A percentile compares a stretch with the other conserved stretches of the same genome.
phyloP scores from a whole-genome alignment of 2,888 invertebrate genomes.

The Glyphotaelius pellucidus region DNA sequence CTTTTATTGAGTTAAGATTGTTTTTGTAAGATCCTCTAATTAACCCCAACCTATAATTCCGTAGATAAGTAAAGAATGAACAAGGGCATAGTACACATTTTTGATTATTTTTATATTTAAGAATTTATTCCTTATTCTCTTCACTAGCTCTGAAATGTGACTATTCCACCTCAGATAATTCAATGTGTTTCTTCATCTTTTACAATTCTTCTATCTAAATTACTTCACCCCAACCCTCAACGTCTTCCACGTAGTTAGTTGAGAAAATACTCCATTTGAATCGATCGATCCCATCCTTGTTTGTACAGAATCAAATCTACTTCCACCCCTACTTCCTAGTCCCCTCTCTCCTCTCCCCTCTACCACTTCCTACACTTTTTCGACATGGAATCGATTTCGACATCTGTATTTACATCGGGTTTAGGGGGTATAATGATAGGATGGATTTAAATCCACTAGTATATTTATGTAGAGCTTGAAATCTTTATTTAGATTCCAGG shows the following conservation, averaged over 20 bases:
- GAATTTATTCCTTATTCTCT: no score
- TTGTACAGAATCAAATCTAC: constrained; percentile 52
- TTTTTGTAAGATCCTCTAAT: no score
- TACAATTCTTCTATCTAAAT: neutral
- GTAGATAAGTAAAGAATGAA: no score
- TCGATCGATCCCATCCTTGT: constrained; percentile 54
- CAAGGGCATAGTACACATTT: no score
- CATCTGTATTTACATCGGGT: constrained; percentile 24
- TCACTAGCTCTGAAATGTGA: no score
- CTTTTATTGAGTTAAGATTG: no score
- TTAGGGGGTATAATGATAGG: constrained; percentile 21
- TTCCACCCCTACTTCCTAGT: neutral
- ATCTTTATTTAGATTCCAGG: neutral
- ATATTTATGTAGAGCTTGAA: neutral
- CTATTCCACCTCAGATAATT: no score
- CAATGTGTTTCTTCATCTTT: neutral
- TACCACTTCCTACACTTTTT: constrained; percentile 11
- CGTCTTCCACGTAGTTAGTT: constrained; percentile 60
- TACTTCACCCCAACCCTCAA: constrained; percentile 34
- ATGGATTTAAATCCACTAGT: neutral
- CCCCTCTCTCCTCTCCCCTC: neutral
- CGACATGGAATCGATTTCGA: constrained; percentile 14
- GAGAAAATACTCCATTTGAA: constrained; percentile 58
- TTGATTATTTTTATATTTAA: no score
- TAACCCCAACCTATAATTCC: no score